Base-by-base conservation (phyloP, 2,113 vertebrate genomes). In the cattle (Bos taurus) region DNA sequence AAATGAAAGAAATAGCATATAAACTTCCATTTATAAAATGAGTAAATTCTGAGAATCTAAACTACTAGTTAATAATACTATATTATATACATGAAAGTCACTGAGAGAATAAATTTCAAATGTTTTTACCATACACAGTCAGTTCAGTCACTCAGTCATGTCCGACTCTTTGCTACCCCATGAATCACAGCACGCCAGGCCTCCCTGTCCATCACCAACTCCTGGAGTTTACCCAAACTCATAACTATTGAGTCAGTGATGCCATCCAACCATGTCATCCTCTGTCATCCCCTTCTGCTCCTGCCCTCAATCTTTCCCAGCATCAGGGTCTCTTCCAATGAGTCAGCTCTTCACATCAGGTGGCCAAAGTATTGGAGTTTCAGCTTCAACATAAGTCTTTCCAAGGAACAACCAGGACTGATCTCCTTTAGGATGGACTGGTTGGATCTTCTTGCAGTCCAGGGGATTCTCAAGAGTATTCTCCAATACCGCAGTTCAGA, bases 1-100 rank as follows among this genome's bases (percentile, higher is more conserved):
- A 93, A 97, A 78, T 80, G 30, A 19, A 91, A 90, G 26, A 94
- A 83, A 80, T 80, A 78, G 36, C 10, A 19, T 90, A 28, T 16
- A 67, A 85, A 67, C 5, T 81, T 48, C 8, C 13, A 82, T 17
- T 59, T 81, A 19, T 17, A 78, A 71, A 16, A 67, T 85, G 23
- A 77, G 13, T 77, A 56, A 95, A 25, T 89, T 84, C 23, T n/a
- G 36, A 10, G 4, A 16, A 33, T 56, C 46, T 93, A 57, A 50
- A 46, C 46, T 83, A 36, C 14, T 46, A 84, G 21, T 30, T 90
- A 83, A 33, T 7, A 62, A 15, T 77, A 56, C 36, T 71, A 14
- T 71, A 40, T 92, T 67, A 33, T 54, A 17, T 52, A 62, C 26
- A 60, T 84, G 30, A 84, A 96, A 83, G 62, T 77, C 71, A 4